Evolutionary conservation across 2,888 invertebrate genomes (phyloP), one percentile per base, ranked within the genome.

Genomic region (Bombyx huttoni): DNA sequence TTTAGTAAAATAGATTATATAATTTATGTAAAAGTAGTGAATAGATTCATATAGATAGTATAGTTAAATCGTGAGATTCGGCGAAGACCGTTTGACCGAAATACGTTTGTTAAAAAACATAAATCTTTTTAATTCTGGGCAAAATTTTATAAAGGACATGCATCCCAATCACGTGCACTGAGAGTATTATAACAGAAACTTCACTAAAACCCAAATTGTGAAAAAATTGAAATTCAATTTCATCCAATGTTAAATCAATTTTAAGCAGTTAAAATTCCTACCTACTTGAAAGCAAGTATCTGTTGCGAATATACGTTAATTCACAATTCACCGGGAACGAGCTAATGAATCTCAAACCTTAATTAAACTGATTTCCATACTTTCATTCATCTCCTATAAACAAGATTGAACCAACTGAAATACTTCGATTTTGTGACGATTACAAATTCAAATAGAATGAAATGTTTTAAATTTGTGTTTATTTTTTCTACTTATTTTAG

Each of bases 311-410:
- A 40, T 40, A 12, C 12, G 40, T 6, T 40, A 40, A 40, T 40
- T 40, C 40, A 40, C 12, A 40, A 10, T 40, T 12, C 40, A 12
- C 12, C 9, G 7, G 40, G 40, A 3, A 40, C 40, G 12, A 12
- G 3, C 40, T 12, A 40, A 40, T 40, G 40, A 40, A 40, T 6
- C 40, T 40, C 47, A 12, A 34, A 35, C 50, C 35, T 51, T 56
- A 58, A 64, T 58, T 50, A 49, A 56, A 60, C 53, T 51, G 59
- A 58, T 58, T 66, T 64, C 24, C 35, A 35, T 12, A 48, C 55
- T 48, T 52, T 52, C 50, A 6, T 59, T 52, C 53, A 59, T 13
- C 54, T 60, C 52, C 52, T 57, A 54, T 59, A 55, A 65, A 58
- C 52, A 53, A 46, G 46, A 13, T 49, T 34, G 14, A 47, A 40